Evolutionary conservation across 1,140 invertebrate species (phyloP), one percentile per base, ranked within the genome.

Genomic region (Trachelipus rathkii): DNA sequence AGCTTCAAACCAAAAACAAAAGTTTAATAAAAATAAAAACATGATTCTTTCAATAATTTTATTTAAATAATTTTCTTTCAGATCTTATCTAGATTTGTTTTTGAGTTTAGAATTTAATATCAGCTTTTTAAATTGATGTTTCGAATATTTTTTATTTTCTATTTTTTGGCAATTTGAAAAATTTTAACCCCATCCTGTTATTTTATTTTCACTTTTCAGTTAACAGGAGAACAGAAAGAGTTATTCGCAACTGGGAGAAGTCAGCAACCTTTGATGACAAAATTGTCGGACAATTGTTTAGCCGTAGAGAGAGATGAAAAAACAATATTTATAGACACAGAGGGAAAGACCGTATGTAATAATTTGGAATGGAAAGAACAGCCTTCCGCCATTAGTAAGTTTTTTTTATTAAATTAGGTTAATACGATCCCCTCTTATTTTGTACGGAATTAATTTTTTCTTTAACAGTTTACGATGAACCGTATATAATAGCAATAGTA

Each of bases 241-340:
- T 86, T 97, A 21, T 96, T 96, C 85, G 91, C 93, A 0, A 93
- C 92, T 4, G 94, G 92, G 67, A 89, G 91, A 84, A 91, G 91
- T 68, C 87, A 90, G 33, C 95, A 98, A 83, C 95, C 96, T 9
- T 89, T 90, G 75, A 89, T 96, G 77, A 89, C 90, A 1, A 90
- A 90, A 84, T 86, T 95, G 78, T 89, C 90, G 10, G 89, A 92
- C 79, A 89, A 88, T 73, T 89, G 89, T 11, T 91, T 95, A 84
- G 89, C 92, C 21, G 85, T 95, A 15, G 91, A 92, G 15, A 89
- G 92, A 84, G 94, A 97, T 85, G 90, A 90, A n/a, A 91, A 93
- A 82, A 92, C 92, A 0, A 91, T 95, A 77, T 86, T 95, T 33
- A 90, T 95, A 79, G 89, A 94, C 83, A 87, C 87, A 0, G 89